Conservation (phyloP, 2,888 invertebrate genomes). For the Dryomyza anilis region DNA sequence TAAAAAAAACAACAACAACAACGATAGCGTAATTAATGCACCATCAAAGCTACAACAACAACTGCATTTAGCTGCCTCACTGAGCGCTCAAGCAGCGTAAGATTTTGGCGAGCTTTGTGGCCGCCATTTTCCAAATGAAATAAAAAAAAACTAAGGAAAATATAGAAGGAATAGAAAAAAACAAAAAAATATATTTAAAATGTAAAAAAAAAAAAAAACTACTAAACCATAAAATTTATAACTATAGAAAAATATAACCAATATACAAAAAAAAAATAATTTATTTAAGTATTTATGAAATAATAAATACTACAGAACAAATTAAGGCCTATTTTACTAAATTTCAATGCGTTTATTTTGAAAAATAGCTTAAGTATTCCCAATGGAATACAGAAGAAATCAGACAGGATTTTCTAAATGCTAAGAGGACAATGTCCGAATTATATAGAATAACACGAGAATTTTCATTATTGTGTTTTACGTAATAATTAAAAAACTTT, state of each 20-base stretch:
- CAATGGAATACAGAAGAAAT: no score
- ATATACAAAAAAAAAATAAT: no score
- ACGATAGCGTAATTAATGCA: neutral
- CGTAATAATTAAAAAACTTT: no score
- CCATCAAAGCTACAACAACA: constrained; percentile 2
- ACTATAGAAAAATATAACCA: neutral
- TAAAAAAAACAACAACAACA: neutral
- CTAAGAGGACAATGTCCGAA: no score
- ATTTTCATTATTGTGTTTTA: no score
- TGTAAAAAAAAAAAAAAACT: neutral
- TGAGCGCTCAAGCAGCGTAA: constrained; percentile 25
- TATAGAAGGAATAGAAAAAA: neutral
- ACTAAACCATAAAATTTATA: neutral
- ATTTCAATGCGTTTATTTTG: no score
- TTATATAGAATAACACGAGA: no score
- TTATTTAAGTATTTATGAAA: no score
- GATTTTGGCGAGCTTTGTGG: neutral
- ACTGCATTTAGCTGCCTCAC: constrained; percentile 15
- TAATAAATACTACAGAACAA: no score
- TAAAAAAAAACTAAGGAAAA: neutral
- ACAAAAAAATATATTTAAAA: neutral
- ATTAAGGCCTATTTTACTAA: no score
- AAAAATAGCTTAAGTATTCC: no score
- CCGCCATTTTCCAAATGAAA: neutral
- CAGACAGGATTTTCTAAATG: no score